These are phyloP conservation scores for Drosophila neonasuta DNA, from an alignment of 2,888 invertebrate species.

Conservation along the genomic window DNA sequence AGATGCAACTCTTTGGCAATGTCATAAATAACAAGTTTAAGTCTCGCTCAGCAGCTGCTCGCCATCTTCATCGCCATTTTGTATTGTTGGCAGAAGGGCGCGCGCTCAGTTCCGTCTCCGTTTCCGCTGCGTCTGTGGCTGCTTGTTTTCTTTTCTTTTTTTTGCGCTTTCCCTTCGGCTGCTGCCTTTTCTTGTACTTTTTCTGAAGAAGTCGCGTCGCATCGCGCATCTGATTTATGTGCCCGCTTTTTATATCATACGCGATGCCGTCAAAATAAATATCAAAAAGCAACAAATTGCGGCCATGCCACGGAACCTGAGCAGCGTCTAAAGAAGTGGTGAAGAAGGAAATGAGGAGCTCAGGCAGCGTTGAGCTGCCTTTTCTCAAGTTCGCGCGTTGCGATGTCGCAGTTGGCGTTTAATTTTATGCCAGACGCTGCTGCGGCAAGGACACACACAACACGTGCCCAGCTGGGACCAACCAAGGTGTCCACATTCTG, in stretches of 20 bases:
- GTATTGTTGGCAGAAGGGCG: slow-evolving; percentile 14
- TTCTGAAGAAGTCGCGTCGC: slow-evolving; percentile 39
- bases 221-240: slow-evolving; percentile 68
- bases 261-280: slow-evolving; percentile 62
- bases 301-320: slow-evolving; percentile 10
- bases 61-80: slow-evolving; percentile 34
- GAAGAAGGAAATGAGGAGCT: no score
- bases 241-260: slow-evolving; percentile 49
- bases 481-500: slow-evolving; percentile 34
- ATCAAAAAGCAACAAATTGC: slow-evolving; percentile 75
- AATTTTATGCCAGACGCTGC: slow-evolving; percentile 68
- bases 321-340: not conserved
- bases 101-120: slow-evolving; percentile 48
- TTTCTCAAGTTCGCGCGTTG: slow-evolving; percentile 30
- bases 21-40: slow-evolving; percentile 72
- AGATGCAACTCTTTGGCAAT: slow-evolving; percentile 51
- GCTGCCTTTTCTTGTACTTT: slow-evolving; percentile 6
- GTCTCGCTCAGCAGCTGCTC: slow-evolving; percentile 44
- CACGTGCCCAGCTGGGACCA: slow-evolving; percentile 59
- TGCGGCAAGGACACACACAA: slow-evolving; percentile 54
- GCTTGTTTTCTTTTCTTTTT: slow-evolving; percentile 25
- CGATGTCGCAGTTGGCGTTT: slow-evolving; percentile 53
- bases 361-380: slow-evolving; percentile 2
- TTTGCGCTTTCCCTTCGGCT: slow-evolving; percentile 12
- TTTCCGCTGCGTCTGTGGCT: slow-evolving; percentile 60